Base-by-base conservation (phyloP, 2,888 invertebrate species). In the Sarcophaga rosellei region DNA sequence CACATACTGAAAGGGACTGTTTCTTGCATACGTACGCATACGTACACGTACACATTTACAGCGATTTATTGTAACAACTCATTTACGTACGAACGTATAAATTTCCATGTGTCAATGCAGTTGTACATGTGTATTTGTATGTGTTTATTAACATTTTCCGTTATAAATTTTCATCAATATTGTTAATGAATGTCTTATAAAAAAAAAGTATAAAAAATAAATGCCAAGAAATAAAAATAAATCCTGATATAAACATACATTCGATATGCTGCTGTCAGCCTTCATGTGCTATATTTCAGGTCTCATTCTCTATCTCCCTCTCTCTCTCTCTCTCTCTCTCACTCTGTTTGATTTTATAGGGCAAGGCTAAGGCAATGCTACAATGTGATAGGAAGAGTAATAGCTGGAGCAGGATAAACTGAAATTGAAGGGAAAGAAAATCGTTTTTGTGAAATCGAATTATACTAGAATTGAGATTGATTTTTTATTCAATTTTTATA, bases 401-500 rank as follows among this genome's bases (percentile, higher is more conserved):
- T 17, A 4, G 47, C 35, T 20, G 21, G 6, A 68, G 15, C 4
- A 62, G 53, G 44, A 75, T 45, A 59, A n/a, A 21, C 4, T 53
- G 53, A 53, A 53, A 15, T 15, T 53, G 25, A 61, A 53, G 47
- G 15, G 15, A 59, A 65, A 72, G 47, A 65, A 63, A 35, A 79
- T 47, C 59, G 47, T 77, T 66, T 77, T 73, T 84, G 35, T 35
- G 35, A 84, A 88, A 88, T 88, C 86, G 88, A 89, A 89, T 89
- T 88, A 88, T 84, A 85, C 86, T 82, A 87, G 88, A 88, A 88
- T 86, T 88, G 88, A 88, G 87, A 89, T 89, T 89, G 89, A 88
- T 89, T 89, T 89, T 89, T 89, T 89, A 89, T 89, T 89, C 82
- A 89, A 89, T 89, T 89, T 82, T 88, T 86, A 66, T 80, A 15